Base-by-base conservation (phyloP, 1,140 invertebrate species). In the Drepana arcuata region DNA sequence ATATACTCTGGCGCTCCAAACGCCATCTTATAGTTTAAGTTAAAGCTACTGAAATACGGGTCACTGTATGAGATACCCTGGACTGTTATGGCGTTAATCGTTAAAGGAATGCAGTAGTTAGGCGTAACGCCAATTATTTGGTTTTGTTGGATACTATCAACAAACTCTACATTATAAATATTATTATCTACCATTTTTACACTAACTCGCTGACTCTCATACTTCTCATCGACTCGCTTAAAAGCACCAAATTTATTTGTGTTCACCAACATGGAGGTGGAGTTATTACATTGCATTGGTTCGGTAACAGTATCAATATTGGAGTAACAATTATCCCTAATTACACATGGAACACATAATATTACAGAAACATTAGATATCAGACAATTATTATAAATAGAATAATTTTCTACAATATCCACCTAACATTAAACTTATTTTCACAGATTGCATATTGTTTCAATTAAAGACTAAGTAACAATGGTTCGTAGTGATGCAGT, bases 391-490 rank as follows among this genome's bases (percentile, higher is more conserved):
- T 86, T 80, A 84, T 88, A 85, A 84, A 80, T 83, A 79, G 69
- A 83, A 80, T 74, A 83, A 81, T 81, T 83, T 78, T 80, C 75
- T 81, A 85, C 79, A 82, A 74, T 77, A 83, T 80, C 77, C 72
- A 75, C 68, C 80, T 85, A 84, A 50, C 63, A 78, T 80, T 84
- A 82, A 68, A 81, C 68, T 85, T 84, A 83, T 77, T 75, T 85
- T 85, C 86, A 88, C 86, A 88, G 86, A 87, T 87, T 87, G 86
- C 86, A 87, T 86, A 85, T 86, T 87, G 83, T 84, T 83, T 83
- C 79, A 75, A 84, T 84, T 84, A 83, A 72, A 80, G 68, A 81
- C 79, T 80, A 83, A 80, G 78, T 84, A 84, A 84, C 77, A 80
- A 80, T 83, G 79, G 80, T 84, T 84, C 71, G 81, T 81, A 77